Percentiles rank a stretch among this genome's conserved stretches.
These are phyloP conservation scores for Hartigia nigra DNA, from an alignment of 2,888 invertebrate genomes.

Conservation along the genomic window DNA sequence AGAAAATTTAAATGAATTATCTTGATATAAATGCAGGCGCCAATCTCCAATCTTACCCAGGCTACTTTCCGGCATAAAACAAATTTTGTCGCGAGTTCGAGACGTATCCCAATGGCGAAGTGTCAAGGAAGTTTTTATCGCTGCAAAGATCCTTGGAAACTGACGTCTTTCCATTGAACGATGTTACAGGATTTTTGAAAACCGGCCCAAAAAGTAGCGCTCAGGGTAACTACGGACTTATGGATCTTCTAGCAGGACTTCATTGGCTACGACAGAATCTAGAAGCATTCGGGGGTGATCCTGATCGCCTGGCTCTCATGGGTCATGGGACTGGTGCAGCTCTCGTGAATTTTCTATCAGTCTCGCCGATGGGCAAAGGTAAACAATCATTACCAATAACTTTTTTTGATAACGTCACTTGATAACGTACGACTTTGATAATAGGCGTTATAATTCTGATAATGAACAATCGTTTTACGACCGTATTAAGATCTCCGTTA, in stretches of 20 bases:
- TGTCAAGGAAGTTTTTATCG: not conserved
- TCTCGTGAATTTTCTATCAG: conserved; percentile 93
- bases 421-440: not conserved
- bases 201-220: conserved; percentile 90
- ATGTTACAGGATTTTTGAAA: conserved; percentile 83
- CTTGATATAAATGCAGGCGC: not conserved
- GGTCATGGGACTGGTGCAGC: conserved; percentile 98
- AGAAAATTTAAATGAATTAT: not conserved
- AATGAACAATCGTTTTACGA: not conserved
- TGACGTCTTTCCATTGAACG: not conserved
- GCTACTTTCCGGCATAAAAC: not conserved
- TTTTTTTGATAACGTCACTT: not conserved
- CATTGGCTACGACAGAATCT: conserved; percentile 97
- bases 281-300: conserved; percentile 94
- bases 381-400: conserved; percentile 38
- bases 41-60: no score
- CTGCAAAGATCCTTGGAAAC: not conserved
- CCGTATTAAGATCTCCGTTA: not conserved
- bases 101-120: not conserved
- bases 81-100: not conserved
- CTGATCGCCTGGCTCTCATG: conserved; percentile 90
- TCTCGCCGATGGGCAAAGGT: conserved; percentile 96
- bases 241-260: conserved; percentile 93
- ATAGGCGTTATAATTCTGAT: not conserved
- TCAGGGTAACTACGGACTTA: conserved; percentile 91